phyloP scores from a whole-genome alignment of 2,888 invertebrate genomes.

The Acrobasis consociella region DNA sequence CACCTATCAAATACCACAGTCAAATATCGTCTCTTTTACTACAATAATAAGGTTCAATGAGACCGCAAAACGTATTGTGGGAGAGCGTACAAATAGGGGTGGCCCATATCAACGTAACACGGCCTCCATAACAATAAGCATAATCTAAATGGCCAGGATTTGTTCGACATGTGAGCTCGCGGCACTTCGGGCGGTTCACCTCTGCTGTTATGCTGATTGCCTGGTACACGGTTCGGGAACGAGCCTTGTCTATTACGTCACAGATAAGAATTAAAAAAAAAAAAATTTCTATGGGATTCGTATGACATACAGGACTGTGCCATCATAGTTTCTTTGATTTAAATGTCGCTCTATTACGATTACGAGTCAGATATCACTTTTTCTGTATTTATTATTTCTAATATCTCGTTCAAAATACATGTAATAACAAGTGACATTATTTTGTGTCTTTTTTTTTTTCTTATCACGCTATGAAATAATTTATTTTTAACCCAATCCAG shows the following conservation, averaged over 20 bases:
- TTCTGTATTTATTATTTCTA: too few relatives aligned
- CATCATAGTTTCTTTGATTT: too few relatives aligned
- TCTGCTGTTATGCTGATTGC: conserved; percentile 41
- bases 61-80: conserved; percentile 20
- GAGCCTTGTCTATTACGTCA: not conserved
- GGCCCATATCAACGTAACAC: conserved; percentile 42
- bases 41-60: conserved; percentile 36
- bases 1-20: conserved; percentile 19
- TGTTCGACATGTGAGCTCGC: conserved; percentile 53
- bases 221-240: conserved; percentile 27
- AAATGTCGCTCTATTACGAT: too few relatives aligned
- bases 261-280: not conserved
- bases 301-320: too few relatives aligned
- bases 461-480: too few relatives aligned
- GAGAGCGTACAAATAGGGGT: conserved; percentile 44
- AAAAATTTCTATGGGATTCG: too few relatives aligned
- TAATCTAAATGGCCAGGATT: conserved; percentile 60
- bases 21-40: conserved; percentile 37
- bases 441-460: too few relatives aligned
- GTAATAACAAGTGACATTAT: too few relatives aligned
- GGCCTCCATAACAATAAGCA: conserved; percentile 61
- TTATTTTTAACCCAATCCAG: too few relatives aligned
- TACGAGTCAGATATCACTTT: too few relatives aligned
- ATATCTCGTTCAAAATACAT: too few relatives aligned
- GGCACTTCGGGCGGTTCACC: conserved; percentile 37